phyloP scores from a whole-genome alignment of 2,888 invertebrate species.

The Andrena praecox region DNA sequence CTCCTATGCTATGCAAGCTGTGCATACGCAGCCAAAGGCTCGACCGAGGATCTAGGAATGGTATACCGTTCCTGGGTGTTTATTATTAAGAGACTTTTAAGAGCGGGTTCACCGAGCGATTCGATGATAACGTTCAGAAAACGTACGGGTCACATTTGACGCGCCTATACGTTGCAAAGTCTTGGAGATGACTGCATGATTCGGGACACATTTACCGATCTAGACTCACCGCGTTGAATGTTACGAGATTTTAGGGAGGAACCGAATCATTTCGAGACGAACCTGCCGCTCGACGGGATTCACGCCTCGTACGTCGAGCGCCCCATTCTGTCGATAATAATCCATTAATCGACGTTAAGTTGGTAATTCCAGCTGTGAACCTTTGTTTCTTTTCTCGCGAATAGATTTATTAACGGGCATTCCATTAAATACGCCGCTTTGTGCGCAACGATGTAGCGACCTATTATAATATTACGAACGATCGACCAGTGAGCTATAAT shows the following conservation, averaged over 20 bases:
- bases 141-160: conserved; percentile 27
- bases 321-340: conserved; percentile 21
- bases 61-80: neutral
- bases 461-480: conserved; percentile 64
- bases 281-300: conserved; percentile 16
- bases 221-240: neutral
- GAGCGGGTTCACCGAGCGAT: conserved; percentile 7
- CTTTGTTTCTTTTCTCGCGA: conserved; percentile 33
- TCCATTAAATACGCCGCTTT: conserved; percentile 39
- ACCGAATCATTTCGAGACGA: neutral
- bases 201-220: neutral
- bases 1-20: conserved; percentile 43
- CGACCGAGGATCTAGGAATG: neutral
- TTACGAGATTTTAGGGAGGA: neutral
- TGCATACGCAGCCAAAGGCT: conserved; percentile 49
- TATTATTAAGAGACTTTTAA: neutral
- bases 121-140: conserved; percentile 12
- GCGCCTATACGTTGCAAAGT: conserved; percentile 42
- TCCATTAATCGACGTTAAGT: conserved; percentile 39
- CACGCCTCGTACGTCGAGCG: neutral
- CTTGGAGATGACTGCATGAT: neutral
- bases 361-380: conserved; percentile 37
- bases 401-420: conserved; percentile 46
- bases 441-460: conserved; percentile 51
- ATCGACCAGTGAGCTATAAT: conserved; percentile 65